Percentiles rank a stretch among this genome's conserved stretches.
These are phyloP conservation scores for Plutella xylostella DNA, from an alignment of 2,888 invertebrate species.

Conservation along the genomic window DNA sequence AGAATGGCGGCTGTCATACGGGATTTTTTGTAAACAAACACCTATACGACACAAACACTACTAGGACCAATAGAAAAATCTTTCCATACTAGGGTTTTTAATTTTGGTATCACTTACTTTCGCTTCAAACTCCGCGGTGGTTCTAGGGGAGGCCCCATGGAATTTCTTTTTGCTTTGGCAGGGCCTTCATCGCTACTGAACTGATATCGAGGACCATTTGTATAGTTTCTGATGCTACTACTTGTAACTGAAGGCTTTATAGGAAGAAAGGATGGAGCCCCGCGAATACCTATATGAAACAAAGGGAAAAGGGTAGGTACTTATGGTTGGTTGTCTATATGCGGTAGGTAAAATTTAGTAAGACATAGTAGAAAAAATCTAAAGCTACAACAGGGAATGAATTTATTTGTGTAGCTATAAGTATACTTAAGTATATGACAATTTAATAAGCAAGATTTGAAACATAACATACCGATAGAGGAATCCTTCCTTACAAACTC, in stretches of 20 bases:
- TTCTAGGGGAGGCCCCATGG: slow-evolving; percentile 52
- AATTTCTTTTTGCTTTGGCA: slow-evolving; percentile 23
- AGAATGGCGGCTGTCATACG: no score
- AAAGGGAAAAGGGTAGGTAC: background rate
- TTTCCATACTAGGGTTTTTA: no score
- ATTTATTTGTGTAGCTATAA: background rate
- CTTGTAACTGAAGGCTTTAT: slow-evolving; percentile 22
- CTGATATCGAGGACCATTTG: slow-evolving; percentile 43
- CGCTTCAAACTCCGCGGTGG: slow-evolving; percentile 41
- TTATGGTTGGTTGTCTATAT: background rate
- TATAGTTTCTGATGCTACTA: slow-evolving; percentile 22
- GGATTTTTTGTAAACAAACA: no score
- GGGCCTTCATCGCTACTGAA: slow-evolving; percentile 30
- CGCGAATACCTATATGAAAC: slow-evolving; percentile 36
- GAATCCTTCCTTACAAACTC: slow-evolving; percentile 43
- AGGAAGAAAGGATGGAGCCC: slow-evolving; percentile 28
- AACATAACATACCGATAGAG: slow-evolving; percentile 14
- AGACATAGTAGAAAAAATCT: background rate
- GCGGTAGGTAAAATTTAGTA: background rate
- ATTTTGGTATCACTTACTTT: slow-evolving; percentile 30
- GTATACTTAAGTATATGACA: background rate
- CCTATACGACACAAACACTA: no score
- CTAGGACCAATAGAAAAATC: no score
- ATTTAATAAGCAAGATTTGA: background rate
- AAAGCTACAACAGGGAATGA: background rate